These are phyloP conservation scores for Ophion costatus DNA, from an alignment of 2,888 invertebrate species.

Conservation along the genomic window DNA sequence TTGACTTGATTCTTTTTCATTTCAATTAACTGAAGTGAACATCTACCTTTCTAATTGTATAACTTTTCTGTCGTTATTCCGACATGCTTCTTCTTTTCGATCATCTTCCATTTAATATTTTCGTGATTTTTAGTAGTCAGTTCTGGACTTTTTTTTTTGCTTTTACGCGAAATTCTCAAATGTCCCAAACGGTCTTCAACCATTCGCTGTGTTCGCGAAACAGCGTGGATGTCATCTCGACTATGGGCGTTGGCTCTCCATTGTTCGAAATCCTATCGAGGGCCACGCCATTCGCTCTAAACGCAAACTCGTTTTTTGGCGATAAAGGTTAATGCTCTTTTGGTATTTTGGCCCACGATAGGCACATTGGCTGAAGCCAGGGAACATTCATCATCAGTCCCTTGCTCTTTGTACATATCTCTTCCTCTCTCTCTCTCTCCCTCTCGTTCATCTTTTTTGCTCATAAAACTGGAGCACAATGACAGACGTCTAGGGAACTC, in stretches of 20 bases:
- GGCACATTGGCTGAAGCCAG: constrained; percentile 44
- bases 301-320: constrained; percentile 42
- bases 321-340: constrained; percentile 54
- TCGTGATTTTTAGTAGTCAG: too few relatives aligned
- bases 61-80: too few relatives aligned
- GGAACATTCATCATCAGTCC: constrained; percentile 25
- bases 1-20: too few relatives aligned
- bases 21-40: too few relatives aligned
- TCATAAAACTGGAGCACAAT: constrained; percentile 51
- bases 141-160: too few relatives aligned
- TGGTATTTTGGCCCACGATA: constrained; percentile 39
- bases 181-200: too few relatives aligned
- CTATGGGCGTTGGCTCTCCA: constrained; percentile 56
- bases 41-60: too few relatives aligned
- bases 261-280: constrained; percentile 48
- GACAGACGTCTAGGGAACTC: constrained; percentile 27
- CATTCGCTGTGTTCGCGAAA: not conserved
- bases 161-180: too few relatives aligned
- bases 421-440: constrained; percentile 12
- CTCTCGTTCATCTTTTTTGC: constrained; percentile 20
- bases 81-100: too few relatives aligned
- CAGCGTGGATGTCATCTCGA: not conserved
- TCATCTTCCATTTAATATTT: too few relatives aligned
- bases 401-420: constrained; percentile 7
- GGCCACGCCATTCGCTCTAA: constrained; percentile 9